phyloP scores from a whole-genome alignment of 2,888 invertebrate genomes.

The Matsumyia berberina region DNA sequence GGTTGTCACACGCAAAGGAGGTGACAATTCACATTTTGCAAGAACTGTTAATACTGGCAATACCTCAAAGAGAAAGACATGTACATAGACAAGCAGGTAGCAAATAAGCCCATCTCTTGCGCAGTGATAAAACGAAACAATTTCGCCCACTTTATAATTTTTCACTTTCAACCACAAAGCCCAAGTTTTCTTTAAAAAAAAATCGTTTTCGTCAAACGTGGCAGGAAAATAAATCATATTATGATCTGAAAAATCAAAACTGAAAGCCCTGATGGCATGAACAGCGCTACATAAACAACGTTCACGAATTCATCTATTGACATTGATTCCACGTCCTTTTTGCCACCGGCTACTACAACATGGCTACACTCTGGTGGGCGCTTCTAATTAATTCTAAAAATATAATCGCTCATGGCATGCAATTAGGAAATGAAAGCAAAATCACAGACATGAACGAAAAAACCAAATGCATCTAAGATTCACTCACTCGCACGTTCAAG shows the following conservation, averaged over 20 bases:
- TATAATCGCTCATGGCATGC: slow-evolving; percentile 26
- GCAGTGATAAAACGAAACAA: no score
- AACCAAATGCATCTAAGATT: slow-evolving; percentile 11
- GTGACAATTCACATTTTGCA: no score
- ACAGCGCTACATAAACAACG: background rate
- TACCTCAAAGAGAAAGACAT: no score
- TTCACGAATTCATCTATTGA: slow-evolving; percentile 26
- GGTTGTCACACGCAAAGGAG: no score
- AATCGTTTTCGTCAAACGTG: background rate
- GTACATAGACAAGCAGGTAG: no score
- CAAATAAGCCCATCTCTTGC: no score
- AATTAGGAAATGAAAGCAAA: slow-evolving; percentile 29
- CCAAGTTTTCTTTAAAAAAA: background rate
- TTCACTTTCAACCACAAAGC: no score
- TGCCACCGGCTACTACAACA: slow-evolving; percentile 31
- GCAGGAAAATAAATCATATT: background rate
- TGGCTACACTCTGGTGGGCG: slow-evolving; percentile 1
- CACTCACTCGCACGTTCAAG: slow-evolving; percentile 1
- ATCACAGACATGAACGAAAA: slow-evolving; percentile 9
- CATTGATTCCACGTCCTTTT: slow-evolving; percentile 42
- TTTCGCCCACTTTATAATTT: no score
- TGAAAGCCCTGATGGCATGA: background rate
- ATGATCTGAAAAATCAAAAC: background rate
- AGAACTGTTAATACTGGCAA: no score
- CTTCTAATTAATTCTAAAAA: slow-evolving; percentile 43